These are phyloP conservation scores for Heliothis peltigera DNA, from an alignment of 2,888 invertebrate species.

Conservation along the genomic window DNA sequence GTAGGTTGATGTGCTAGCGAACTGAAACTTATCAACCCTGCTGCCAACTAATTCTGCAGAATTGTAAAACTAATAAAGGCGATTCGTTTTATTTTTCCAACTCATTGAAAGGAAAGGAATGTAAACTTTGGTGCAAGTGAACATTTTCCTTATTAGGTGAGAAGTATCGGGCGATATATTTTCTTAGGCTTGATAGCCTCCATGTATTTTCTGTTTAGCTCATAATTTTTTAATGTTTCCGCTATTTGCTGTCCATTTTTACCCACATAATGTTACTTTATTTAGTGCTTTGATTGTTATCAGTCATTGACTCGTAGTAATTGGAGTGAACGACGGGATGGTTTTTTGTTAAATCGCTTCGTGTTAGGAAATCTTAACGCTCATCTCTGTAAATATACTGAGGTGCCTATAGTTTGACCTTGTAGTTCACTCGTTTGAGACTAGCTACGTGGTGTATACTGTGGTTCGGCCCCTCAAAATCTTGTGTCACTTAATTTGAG, in stretches of 20 bases:
- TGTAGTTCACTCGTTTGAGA: too few species aligned
- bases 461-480: too few species aligned
- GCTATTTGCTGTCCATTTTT: not conserved
- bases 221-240: not conserved
- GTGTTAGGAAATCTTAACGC: too few species aligned
- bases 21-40: conserved; percentile 33
- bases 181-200: not conserved
- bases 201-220: not conserved
- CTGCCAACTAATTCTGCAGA: conserved; percentile 28
- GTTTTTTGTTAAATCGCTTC: too few species aligned
- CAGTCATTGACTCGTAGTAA: too few species aligned
- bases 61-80: conserved; percentile 46
- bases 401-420: too few species aligned
- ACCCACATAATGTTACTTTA: not conserved
- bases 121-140: conserved; percentile 24
- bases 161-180: not conserved
- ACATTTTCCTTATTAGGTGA: conserved; percentile 25
- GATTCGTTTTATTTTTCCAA: conserved; percentile 23
- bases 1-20: too few species aligned
- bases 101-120: conserved; percentile 21
- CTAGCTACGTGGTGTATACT: too few species aligned
- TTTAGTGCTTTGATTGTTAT: too few species aligned
- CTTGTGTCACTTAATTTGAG: too few species aligned
- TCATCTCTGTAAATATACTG: too few species aligned
- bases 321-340: too few species aligned